These are phyloP conservation scores for Mobula birostris DNA, from an alignment of 2,113 vertebrate species.

Conservation along the genomic window DNA sequence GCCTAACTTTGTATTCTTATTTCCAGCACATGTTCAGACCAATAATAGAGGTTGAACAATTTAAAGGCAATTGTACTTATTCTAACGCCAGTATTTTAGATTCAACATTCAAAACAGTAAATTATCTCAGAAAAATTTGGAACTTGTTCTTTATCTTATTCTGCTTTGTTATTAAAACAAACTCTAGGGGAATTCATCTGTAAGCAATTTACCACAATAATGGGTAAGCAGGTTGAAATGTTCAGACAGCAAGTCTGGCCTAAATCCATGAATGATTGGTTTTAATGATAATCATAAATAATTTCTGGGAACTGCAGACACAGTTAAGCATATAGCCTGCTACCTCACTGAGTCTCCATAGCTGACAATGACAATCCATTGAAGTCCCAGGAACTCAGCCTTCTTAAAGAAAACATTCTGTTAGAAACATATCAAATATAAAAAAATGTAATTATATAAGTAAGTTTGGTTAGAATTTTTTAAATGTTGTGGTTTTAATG, in stretches of 20 bases:
- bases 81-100: not conserved
- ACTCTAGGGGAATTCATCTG: not conserved
- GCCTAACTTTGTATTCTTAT: too few relatives aligned
- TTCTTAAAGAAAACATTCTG: not conserved
- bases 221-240: not conserved
- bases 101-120: not conserved
- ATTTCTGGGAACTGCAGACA: constrained; percentile 15
- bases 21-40: too few relatives aligned
- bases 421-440: not conserved
- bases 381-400: not conserved
- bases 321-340: not conserved
- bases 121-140: not conserved
- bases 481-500: not conserved
- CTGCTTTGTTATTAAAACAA: not conserved
- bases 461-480: not conserved
- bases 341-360: not conserved
- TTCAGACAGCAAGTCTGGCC: not conserved
- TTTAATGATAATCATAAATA: constrained; percentile 29
- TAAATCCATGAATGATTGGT: not conserved
- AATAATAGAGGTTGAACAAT: too few relatives aligned
- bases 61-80: too few relatives aligned
- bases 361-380: not conserved
- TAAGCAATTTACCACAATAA: constrained; percentile 7
- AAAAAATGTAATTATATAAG: not conserved
- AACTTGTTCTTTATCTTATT: not conserved